phyloP scores from a whole-genome alignment of 1,140 invertebrate species.

The Drosophila lacteicornis region DNA sequence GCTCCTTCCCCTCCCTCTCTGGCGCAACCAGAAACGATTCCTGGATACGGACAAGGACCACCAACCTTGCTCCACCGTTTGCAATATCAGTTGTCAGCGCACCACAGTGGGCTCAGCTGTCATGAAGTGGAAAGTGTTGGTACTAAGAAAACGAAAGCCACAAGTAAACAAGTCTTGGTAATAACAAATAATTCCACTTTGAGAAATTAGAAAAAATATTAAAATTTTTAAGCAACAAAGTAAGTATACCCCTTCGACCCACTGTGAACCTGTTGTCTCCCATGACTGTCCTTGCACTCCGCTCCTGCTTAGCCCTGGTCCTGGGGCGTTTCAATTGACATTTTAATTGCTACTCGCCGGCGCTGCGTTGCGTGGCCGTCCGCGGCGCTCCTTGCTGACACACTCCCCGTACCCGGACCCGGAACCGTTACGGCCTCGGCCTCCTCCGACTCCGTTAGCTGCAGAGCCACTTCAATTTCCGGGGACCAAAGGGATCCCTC shows the following conservation, averaged over 20 bases:
- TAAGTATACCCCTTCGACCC: not conserved
- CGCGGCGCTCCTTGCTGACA: constrained; percentile 19
- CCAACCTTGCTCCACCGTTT: constrained; percentile 22
- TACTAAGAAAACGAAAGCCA: not conserved
- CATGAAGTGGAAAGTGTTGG: not conserved
- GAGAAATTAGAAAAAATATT: too few relatives aligned
- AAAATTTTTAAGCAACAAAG: not conserved
- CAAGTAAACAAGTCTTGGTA: not conserved
- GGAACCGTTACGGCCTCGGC: constrained; percentile 1
- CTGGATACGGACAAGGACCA: constrained; percentile 10
- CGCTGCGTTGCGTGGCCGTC: constrained; percentile 32
- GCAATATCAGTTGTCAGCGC: constrained; percentile 42
- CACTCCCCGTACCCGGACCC: constrained; percentile 6
- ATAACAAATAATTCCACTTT: not conserved
- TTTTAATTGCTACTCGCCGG: constrained; percentile 74
- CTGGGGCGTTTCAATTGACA: constrained; percentile 70
- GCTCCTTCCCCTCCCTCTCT: not conserved
- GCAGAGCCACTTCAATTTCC: constrained; percentile 35
- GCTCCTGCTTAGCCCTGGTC: constrained; percentile 26
- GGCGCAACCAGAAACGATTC: constrained; percentile 20
- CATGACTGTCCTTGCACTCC: not conserved
- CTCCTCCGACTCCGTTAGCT: constrained; percentile 13
- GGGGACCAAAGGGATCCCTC: constrained; percentile 35
- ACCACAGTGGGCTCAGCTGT: constrained; percentile 12
- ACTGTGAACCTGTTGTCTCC: constrained; percentile 17